Evolutionary conservation across 2,888 invertebrate genomes (phyloP), one percentile per base, ranked within the genome.

Genomic region (Phalangium opilio): DNA sequence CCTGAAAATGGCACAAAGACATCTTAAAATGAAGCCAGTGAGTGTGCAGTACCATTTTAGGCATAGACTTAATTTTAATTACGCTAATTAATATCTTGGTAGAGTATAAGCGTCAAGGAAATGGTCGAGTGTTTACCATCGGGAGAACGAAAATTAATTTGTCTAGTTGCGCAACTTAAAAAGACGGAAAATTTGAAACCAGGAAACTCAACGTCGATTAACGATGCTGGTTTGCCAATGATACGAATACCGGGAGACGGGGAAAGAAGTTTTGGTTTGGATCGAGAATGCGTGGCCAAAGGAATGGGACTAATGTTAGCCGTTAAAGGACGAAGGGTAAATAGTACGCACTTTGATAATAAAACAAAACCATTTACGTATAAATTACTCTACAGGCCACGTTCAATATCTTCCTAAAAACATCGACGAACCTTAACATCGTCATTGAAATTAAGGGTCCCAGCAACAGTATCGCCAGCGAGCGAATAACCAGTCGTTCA

Each of bases 261-360:
- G 12, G 27, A 33, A 3, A 43, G 34, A n/a, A 39, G 20, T 11
- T 33, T 15, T 15, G 41, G 27, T 3, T 18, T 36, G 7, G 42
- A 49, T 3, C 39, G 45, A 15, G 41, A 39, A 20, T 62, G 62
- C 46, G 55, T 58, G 27, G 61, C 60, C 0, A 59, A 60, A 47
- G 65, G 65, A 12, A 60, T 60, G 38, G 66, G 66, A 3, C 49
- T 65, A 20, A 56, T 57, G 4, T 59, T 60, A n/a, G 65, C 62
- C 3, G 60, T 64, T 38, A 60, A 61, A 14, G 63, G 63, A n/a
- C 58, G 61, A 38, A 60, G 59, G 50, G 38, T 18, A 38, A 2
- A 14, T 4, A 27, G 27, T 7, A 27, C 4, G 27, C n/a, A n/a
- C n/a, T n/a, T n/a, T n/a, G n/a, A n/a, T n/a, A n/a, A n/a, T n/a